Percentiles rank a stretch among this genome's conserved stretches.
These are phyloP conservation scores for Caprella mutica DNA, from an alignment of 2,888 invertebrate species.

Conservation along the genomic window DNA sequence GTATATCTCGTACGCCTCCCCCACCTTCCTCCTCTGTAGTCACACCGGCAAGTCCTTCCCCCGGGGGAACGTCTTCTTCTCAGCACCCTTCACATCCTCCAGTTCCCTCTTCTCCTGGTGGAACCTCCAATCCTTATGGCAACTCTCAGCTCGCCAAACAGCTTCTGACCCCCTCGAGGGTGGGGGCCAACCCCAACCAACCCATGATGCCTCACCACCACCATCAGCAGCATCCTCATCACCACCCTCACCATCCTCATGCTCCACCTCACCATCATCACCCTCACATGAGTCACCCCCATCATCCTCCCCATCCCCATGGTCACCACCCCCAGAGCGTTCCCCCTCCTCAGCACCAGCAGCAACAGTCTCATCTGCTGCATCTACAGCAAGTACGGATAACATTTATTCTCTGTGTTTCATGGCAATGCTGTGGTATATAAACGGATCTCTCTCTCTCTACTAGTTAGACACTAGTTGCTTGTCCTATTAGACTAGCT, in stretches of 20 bases:
- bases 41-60: background rate
- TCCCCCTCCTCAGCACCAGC: too few relatives aligned
- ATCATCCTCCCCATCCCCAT: background rate
- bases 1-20: background rate
- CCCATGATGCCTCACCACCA: conserved; percentile 5
- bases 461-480: too few relatives aligned
- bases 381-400: background rate
- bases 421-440: too few relatives aligned
- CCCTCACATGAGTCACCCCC: background rate
- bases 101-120: conserved; percentile 2
- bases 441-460: too few relatives aligned
- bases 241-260: background rate
- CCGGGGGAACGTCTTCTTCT: background rate
- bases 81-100: background rate
- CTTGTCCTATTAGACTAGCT: too few relatives aligned
- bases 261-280: background rate
- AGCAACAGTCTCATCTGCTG: too few relatives aligned
- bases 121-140: conserved; percentile 26
- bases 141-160: conserved; percentile 34
- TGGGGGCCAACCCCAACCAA: background rate
- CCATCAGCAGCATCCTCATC: background rate
- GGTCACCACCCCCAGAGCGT: too few relatives aligned
- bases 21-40: background rate
- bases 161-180: conserved; percentile 30
- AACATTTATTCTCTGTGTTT: too few relatives aligned